Evolutionary conservation across 1,140 invertebrate genomes (phyloP), one percentile per base, ranked within the genome.

Genomic region (Hycleus phaleratus): DNA sequence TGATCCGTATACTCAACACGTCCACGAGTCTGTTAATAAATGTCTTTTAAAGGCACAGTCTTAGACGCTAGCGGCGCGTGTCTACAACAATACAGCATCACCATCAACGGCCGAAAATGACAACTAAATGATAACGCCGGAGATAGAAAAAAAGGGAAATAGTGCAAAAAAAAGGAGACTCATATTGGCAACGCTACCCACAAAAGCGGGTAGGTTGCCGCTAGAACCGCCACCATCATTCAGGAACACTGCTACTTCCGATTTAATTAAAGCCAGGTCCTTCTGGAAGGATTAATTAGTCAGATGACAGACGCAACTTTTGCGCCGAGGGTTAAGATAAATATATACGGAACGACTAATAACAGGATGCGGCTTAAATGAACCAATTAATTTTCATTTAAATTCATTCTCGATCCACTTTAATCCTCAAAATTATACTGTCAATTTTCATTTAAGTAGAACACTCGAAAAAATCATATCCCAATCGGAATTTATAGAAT

Each of bases 321-420:
- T 54, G 54, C 42, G 54, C 44, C 43, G 56, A 54, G 60, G 62
- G 50, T 64, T 56, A 63, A 60, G 59, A 67, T 65, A 65, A 65
- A 65, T 67, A 65, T 67, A 54, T 59, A 63, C 62, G 40, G 53
- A 32, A 64, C 49, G 52, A 60, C 56, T 68, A 67, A 63, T 64
- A 68, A 68, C 63, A 62, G 65, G 67, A 68, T 66, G 62, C 63
- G 50, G 52, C 59, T 60, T 60, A 64, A 66, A 71, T 63, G 62
- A 62, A 59, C 64, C 66, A 69, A 69, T 68, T 68, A 67, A 68
- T 70, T 62, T 63, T 68, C 63, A 66, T 70, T 64, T 64, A 66
- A 63, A 66, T 68, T 64, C 58, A 47, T 63, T 63, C 59, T 53
- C 60, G 52, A 63, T 63, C 56, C 49, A 61, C 56, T 64, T 58